Evolutionary conservation across 2,113 vertebrate species (phyloP), one percentile per base, ranked within the genome.

Genomic region (Castor canadensis): DNA sequence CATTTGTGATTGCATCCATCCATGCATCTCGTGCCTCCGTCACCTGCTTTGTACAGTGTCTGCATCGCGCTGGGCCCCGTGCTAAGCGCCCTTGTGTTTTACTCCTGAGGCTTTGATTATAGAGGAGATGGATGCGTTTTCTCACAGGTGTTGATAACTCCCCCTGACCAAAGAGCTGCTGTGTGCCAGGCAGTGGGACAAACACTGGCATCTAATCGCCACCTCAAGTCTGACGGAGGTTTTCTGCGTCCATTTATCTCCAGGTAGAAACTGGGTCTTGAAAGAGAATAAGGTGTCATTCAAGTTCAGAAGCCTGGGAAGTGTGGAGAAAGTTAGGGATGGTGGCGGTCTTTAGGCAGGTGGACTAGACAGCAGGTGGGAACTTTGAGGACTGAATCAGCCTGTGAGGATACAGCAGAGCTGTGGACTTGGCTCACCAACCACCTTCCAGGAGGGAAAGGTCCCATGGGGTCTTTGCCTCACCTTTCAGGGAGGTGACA

Each of bases 1-100:
- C 1, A 0, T 26, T 75, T 43, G 0, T 7, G 1, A 87, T 47
- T 26, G 0, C 12, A 4, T 52, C 15, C 58, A 1, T 40, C 52
- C 43, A 8, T 24, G 5, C 19, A 40, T 38, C 73, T 38, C 58
- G 66, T n/a, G 77, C 79, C 73, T 89, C 75, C 66, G 32, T 10
- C 71, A n/a, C 45, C 10, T 22, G 66, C 12, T 20, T 43, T 16
- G 2, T 35, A 76, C 17, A 4, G 38, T 2, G 1, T 64, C 35
- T 3, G 4, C 54, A 0, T 24, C 45, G 22, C 0, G 0, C 20
- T 0, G 26, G 87, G 30, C 79, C 40, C 5, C 0, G 0, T 15
- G 30, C 52, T 54, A 19, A 11, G 8, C 2, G 1, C 19, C 4
- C 49, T 49, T 9, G 0, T n/a, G 0, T 49, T 91, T 80, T 32